Evolutionary conservation across 2,888 invertebrate genomes (phyloP), one percentile per base, ranked within the genome.

Genomic region (Cryptocephalus primarius): DNA sequence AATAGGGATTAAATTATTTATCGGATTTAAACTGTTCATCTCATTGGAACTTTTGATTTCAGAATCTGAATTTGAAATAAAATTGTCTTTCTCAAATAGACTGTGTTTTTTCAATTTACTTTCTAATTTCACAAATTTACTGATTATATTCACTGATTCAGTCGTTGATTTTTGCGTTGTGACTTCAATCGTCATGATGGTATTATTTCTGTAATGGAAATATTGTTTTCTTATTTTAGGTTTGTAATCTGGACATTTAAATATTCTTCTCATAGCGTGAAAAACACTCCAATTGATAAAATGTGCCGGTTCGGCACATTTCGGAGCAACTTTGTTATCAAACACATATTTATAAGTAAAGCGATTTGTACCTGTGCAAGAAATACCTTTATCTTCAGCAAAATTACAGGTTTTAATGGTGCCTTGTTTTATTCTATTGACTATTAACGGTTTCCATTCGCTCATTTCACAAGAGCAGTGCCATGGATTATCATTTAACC

Each of bases 401-500:
- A 52, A 57, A 42, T 66, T 62, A 47, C 68, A 70, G 32, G 53
- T 53, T 59, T 66, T 67, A 31, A 60, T 50, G 8, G 57, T 54
- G 58, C 63, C 67, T 50, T 69, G 65, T 55, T 72, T 73, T 33
- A 74, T 66, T 59, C 74, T 73, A 57, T 79, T 80, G 0, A 77
- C 74, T 11, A 79, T 62, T 53, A 76, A 73, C 11, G 80, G 75
- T 59, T 78, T 75, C 82, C 83, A 82, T 45, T 73, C 72, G 40
- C 67, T 66, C 79, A 84, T 80, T 14, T 75, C 73, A 59, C 85
- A 85, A n/a, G 76, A 75, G 57, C 84, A 85, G 54, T 80, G 75
- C 83, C 83, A 83, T 8, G 82, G 82, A 67, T 85, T 85, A 22
- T 76, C 74, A 42, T 77, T 79, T 12, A 84, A 67, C 44, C 80